Percentiles rank a stretch among this genome's conserved stretches.
phyloP scores from a whole-genome alignment of 35 echinoderm and acorn worm genomes.

The Eucidaris tribuloides region DNA sequence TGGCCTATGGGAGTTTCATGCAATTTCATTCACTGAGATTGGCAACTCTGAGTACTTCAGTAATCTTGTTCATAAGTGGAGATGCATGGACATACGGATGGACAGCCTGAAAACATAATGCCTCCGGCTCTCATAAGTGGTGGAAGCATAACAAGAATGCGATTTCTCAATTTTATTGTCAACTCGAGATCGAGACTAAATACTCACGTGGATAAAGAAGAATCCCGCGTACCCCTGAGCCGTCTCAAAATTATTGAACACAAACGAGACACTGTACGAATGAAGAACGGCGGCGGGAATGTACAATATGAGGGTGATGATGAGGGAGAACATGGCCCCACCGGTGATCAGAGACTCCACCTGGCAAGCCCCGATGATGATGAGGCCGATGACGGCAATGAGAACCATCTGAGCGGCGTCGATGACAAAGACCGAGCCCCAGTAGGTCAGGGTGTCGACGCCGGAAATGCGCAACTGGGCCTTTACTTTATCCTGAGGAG shows the following conservation, averaged over 20 bases:
- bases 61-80: too few species aligned
- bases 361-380: conserved; percentile 37
- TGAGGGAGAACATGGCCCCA: conserved; percentile 43
- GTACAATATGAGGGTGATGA: conserved; percentile 45
- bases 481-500: conserved; percentile 36
- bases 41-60: too few species aligned
- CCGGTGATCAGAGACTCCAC: conserved; percentile 9
- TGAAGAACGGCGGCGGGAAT: conserved; percentile 12
- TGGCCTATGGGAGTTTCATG: too few species aligned
- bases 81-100: too few species aligned
- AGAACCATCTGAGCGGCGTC: conserved; percentile 25
- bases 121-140: too few species aligned
- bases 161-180: too few species aligned
- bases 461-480: conserved; percentile 61
- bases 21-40: too few species aligned
- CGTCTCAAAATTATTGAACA: conserved; percentile 55
- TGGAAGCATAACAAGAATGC: too few species aligned
- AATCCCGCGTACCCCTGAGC: neutral
- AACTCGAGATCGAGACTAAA: too few species aligned
- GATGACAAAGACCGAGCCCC: conserved; percentile 39
- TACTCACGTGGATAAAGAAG: conserved; percentile 32
- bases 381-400: conserved; percentile 16
- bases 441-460: conserved; percentile 34
- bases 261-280: conserved; percentile 34
- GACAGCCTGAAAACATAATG: too few species aligned